A percentile compares a stretch with the other conserved stretches of the same genome.
Conservation (phyloP, 92 coral and sea anemone species). For the Montipora capitata region DNA sequence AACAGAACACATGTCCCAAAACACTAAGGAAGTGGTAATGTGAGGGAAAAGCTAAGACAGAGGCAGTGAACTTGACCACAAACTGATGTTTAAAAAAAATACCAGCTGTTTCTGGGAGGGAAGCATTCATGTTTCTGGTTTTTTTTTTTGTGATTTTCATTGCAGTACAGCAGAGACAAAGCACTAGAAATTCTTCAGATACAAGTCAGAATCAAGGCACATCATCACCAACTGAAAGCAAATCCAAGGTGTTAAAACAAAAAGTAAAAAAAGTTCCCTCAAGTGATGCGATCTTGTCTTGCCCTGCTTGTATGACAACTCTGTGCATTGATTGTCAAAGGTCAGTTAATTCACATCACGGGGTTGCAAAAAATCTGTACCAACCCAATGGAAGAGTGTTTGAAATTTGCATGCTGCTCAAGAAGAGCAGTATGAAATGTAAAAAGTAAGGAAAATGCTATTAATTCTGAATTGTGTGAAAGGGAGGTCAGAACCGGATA, state of each 20-base stretch:
- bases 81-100: too few species aligned
- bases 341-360: slow-evolving; percentile 40
- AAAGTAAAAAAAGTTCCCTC: slow-evolving; percentile 76
- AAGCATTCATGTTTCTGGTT: not conserved
- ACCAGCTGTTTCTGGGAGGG: too few species aligned
- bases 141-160: not conserved
- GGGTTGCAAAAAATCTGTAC: not conserved
- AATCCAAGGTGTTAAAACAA: slow-evolving; percentile 44
- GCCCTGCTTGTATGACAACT: slow-evolving; percentile 97
- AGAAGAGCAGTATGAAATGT: not conserved
- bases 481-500: too few species aligned
- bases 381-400: not conserved
- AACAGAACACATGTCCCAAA: too few species aligned
- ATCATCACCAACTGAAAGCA: slow-evolving; percentile 14
- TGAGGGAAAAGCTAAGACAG: too few species aligned
- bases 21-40: too few species aligned
- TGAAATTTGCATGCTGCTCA: not conserved
- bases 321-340: slow-evolving; percentile 97
- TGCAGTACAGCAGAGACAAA: slow-evolving; percentile 5
- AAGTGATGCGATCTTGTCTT: slow-evolving; percentile 97
- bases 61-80: too few species aligned
- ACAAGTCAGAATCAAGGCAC: slow-evolving; percentile 7
- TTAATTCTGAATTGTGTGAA: too few species aligned
- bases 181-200: not conserved
- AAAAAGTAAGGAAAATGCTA: too few species aligned